Evolutionary conservation across 2,113 vertebrate genomes (phyloP).

Genomic region (Saccopteryx bilineata): DNA sequence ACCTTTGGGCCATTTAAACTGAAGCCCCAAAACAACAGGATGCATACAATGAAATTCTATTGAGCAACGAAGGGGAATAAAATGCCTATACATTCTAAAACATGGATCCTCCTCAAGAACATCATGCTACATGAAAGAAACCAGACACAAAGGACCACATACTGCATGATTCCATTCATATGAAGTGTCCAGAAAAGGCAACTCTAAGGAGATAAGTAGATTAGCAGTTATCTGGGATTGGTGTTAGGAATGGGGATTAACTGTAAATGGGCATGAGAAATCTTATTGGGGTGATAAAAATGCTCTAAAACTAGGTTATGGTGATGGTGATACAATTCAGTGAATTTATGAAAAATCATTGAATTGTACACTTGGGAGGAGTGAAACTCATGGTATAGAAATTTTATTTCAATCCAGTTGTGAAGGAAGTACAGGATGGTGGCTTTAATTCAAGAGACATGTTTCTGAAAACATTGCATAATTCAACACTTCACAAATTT

Average conservation of each 20-base stretch:
- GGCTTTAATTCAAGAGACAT: slow-evolving; percentile 47
- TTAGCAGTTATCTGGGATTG: neutral
- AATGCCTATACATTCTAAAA: neutral
- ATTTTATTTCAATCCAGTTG: neutral
- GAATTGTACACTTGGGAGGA: slow-evolving; percentile 8
- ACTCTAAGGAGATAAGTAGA: neutral
- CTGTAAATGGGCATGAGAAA: neutral
- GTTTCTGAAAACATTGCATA: neutral
- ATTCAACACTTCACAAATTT: slow-evolving; percentile 33
- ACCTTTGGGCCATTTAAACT: neutral
- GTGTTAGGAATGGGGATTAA: neutral
- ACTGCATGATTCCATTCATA: neutral
- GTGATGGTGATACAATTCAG: neutral
- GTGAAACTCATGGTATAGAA: slow-evolving; percentile 16
- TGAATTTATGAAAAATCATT: slow-evolving; percentile 58
- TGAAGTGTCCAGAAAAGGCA: neutral
- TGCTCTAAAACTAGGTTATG: slow-evolving; percentile 15
- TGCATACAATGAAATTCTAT: neutral
- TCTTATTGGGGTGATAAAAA: slow-evolving; percentile 8
- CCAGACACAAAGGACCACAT: neutral
- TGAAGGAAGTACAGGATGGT: neutral
- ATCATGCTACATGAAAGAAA: slow-evolving; percentile 28
- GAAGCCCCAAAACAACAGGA: neutral
- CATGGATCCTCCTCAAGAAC: neutral
- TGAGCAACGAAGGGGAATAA: neutral